phyloP scores from a whole-genome alignment of 2,113 vertebrate species.

The Callaeas wilsoni region DNA sequence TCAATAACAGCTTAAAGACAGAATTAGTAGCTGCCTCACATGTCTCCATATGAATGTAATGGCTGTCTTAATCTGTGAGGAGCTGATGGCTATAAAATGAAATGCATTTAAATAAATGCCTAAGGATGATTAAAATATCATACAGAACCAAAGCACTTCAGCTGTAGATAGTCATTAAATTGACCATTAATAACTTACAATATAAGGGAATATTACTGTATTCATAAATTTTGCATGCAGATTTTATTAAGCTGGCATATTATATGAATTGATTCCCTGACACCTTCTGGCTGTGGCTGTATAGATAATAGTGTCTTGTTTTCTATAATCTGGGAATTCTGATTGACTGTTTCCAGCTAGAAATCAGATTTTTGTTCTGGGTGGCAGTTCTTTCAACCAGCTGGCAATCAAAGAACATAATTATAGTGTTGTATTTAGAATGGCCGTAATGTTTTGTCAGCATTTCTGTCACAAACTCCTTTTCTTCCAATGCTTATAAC shows the following conservation, averaged over 20 bases:
- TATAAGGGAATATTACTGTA: constrained; percentile 78
- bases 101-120: constrained; percentile 69
- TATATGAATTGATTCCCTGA: constrained; percentile 79
- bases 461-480: constrained; percentile 8
- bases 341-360: constrained; percentile 64
- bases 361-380: constrained; percentile 55
- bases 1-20: constrained; percentile 59
- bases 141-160: constrained; percentile 71
- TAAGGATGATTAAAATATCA: constrained; percentile 78
- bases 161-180: constrained; percentile 83
- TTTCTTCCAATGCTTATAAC: background rate
- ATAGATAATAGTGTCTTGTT: constrained; percentile 75
- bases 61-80: constrained; percentile 56
- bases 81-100: constrained; percentile 71
- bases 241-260: constrained; percentile 81
- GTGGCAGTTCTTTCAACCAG: constrained; percentile 21
- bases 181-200: constrained; percentile 83
- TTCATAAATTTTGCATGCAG: constrained; percentile 84
- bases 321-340: constrained; percentile 66
- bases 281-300: constrained; percentile 71
- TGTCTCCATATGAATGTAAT: constrained; percentile 47
- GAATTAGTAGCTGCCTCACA: constrained; percentile 59
- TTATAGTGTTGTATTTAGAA: constrained; percentile 35
- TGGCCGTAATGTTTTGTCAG: constrained; percentile 16
- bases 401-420: constrained; percentile 44